Evolutionary conservation across 2,797 vertebrate genomes (phyloP), one percentile per base, ranked within the genome.

Genomic region (Enteromius unitaeniatus): DNA sequence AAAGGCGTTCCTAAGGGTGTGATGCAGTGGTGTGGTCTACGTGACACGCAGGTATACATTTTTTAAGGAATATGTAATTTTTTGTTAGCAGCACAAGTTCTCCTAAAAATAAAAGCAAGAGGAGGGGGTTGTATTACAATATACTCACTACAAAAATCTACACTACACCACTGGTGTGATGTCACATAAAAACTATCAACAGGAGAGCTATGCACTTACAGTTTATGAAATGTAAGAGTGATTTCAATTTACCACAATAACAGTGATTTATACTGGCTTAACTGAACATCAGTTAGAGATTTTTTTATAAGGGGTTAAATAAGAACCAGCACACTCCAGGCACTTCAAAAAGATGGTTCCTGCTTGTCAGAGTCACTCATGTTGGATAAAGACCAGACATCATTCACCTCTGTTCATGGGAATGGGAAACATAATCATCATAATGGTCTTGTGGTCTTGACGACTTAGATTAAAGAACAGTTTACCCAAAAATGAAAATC

Each of bases 311-410:
- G 26, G 26, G 40, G 68, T 73, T 81, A 72, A 34, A 73, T 72
- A 81, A 47, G 68, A 73, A 81, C 51, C 67, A 60, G 28, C 11
- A 70, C 9, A 2, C 21, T 74, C 51, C 47, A 6, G 60, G 45
- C 23, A 51, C 28, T 37, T 67, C 2, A 55, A 17, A 67, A n/a
- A 42, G 58, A 51, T 13, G 40, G 45, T 92, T 55, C 65, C 88
- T 0, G 86, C 82, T 74, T 93, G 92, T 0, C 91, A 87, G 3
- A 88, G 88, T 17, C 89, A 1, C 80, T 90, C 47, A 91, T 86
- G 6, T 91, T 93, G 85, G 93, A 94, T 79, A 95, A 79, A 84
- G 93, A 93, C 94, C 94, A 95, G 58, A 95, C 94, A 4, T 94
- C 93, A 23, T 92, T 94, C 77, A 94, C 84, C 85, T 94, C 94